Evolutionary conservation across 2,888 invertebrate species (phyloP), one percentile per base, ranked within the genome.

Genomic region (Ornithoptera priamus): DNA sequence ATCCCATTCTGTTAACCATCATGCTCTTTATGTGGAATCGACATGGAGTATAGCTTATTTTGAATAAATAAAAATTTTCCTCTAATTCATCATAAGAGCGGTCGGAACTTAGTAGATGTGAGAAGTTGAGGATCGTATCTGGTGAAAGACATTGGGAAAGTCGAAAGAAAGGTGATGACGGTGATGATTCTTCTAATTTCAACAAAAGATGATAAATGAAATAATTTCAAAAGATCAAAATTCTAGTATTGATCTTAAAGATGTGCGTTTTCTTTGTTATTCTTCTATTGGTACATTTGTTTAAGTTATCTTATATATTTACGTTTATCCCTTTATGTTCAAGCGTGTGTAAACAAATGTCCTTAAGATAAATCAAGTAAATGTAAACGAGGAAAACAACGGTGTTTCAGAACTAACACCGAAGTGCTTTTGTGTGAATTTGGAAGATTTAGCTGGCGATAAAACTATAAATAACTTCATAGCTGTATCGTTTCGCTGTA

Each of bases 351-450:
- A n/a, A 53, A 7, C n/a, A 58, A 58, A 24, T 22, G 22, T 4
- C 57, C 57, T 22, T 12, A 58, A 24, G 12, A 58, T 58, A 58
- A 58, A 58, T 58, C 57, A 58, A 58, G 22, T 22, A 58, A 58
- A 58, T 8, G 22, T 58, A 58, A 58, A 58, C 20, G 57, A 36
- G 10, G 24, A 56, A 57, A 50, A 57, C 57, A 50, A 65, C 57
- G 18, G 65, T 57, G 50, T 57, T 8, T 36, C n/a, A 39, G 36
- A 60, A 60, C 57, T 24, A 36, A 60, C 22, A 60, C 60, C 15
- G 24, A 60, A 36, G 4, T 60, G 12, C 57, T 58, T 58, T 58
- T 58, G 57, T 58, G 57, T 58, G 57, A 58, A 58, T 58, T 58
- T 58, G n/a, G 22, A 58, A 58, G 57, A 58, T 58, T 58, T 58